phyloP scores from a whole-genome alignment of 2,797 vertebrate species.

The Enteromius treurensis region DNA sequence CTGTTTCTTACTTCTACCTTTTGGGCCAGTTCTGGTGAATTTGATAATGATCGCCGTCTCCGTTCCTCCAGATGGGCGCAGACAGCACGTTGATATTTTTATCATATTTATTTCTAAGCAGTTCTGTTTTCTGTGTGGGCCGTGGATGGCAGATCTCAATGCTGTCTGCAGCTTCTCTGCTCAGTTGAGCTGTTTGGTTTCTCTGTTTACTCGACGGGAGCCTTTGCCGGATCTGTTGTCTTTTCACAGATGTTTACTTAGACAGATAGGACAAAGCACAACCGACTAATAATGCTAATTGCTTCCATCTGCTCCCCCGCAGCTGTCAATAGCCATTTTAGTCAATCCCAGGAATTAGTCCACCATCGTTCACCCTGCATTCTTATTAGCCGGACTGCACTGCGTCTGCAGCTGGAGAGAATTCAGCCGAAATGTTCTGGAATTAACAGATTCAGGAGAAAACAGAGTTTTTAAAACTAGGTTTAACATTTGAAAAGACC shows the following conservation, averaged over 20 bases:
- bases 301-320: constrained; percentile 72
- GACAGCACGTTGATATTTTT: constrained; percentile 23
- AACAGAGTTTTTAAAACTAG: background rate
- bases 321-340: constrained; percentile 71
- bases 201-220: constrained; percentile 18
- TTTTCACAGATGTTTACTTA: constrained; percentile 68
- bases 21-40: background rate
- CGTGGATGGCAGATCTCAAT: constrained; percentile 1
- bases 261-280: constrained; percentile 67
- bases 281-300: constrained; percentile 71
- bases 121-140: constrained; percentile 34
- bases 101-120: constrained; percentile 13
- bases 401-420: constrained; percentile 21
- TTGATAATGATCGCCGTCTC: background rate
- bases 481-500: background rate
- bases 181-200: constrained; percentile 27
- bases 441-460: background rate
- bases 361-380: constrained; percentile 58
- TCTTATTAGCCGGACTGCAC: constrained; percentile 54
- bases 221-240: constrained; percentile 39
- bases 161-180: constrained; percentile 24
- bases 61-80: background rate
- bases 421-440: background rate
- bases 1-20: background rate
- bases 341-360: constrained; percentile 68